Evolutionary conservation across 1,140 invertebrate species (phyloP).

Genomic region (Amyelois transitella): DNA sequence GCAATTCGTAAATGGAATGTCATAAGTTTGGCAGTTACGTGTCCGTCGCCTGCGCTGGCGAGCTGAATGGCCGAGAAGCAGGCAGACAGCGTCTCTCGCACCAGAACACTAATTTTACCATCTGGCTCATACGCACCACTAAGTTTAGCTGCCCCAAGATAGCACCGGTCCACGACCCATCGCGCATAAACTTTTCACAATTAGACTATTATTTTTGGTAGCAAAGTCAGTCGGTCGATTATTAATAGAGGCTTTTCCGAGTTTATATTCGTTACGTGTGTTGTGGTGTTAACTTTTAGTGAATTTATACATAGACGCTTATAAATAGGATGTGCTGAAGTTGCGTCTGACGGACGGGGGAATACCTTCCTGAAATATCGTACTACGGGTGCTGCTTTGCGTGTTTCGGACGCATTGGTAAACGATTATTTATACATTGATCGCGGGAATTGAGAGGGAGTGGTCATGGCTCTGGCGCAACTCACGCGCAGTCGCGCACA

Average conservation of each 20-base stretch:
- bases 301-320: conserved; percentile 75
- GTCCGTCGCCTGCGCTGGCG: conserved; percentile 47
- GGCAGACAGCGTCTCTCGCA: conserved; percentile 66
- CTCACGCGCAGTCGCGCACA: conserved; percentile 10
- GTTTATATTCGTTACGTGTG: conserved; percentile 74
- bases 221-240: conserved; percentile 74
- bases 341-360: conserved; percentile 72
- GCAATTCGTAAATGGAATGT: conserved; percentile 58
- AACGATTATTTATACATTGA: conserved; percentile 73
- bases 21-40: conserved; percentile 68
- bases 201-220: conserved; percentile 77
- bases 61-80: conserved; percentile 60
- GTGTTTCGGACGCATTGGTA: conserved; percentile 71
- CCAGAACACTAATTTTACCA: conserved; percentile 70
- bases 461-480: conserved; percentile 20
- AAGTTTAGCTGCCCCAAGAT: conserved; percentile 76
- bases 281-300: conserved; percentile 74
- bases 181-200: conserved; percentile 74
- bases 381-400: conserved; percentile 67
- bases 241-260: conserved; percentile 74
- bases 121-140: conserved; percentile 72
- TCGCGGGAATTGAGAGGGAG: conserved; percentile 38
- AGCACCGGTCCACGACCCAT: conserved; percentile 72
- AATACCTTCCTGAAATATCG: conserved; percentile 75
- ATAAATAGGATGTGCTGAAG: conserved; percentile 74